Evolutionary conservation across 2,797 vertebrate species (phyloP).

Genomic region (Rhinogobio ventralis): DNA sequence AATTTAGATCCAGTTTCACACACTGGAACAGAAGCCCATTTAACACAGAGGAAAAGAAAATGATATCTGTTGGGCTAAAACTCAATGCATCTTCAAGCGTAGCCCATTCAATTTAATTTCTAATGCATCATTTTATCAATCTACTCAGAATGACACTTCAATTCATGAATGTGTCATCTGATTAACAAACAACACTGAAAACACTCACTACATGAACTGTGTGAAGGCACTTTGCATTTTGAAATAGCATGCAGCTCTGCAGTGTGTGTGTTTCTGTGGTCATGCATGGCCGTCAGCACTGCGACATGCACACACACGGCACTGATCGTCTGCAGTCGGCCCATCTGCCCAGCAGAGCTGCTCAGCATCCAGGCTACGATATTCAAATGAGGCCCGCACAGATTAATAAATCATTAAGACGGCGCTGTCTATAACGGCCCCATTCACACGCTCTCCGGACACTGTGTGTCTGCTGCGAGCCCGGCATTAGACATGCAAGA

Average conservation of each 20-base stretch:
- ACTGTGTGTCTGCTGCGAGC: slow-evolving; percentile 48
- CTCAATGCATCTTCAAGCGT: neutral
- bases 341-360: slow-evolving; percentile 23
- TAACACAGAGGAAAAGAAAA: neutral
- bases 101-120: neutral
- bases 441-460: slow-evolving; percentile 50
- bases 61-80: neutral
- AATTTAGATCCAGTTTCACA: neutral
- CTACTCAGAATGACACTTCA: neutral
- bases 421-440: slow-evolving; percentile 28
- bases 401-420: slow-evolving; percentile 61
- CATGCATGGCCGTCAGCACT: slow-evolving; percentile 1
- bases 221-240: neutral
- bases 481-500: slow-evolving; percentile 80
- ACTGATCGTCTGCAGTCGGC: slow-evolving; percentile 3
- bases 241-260: neutral
- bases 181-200: neutral
- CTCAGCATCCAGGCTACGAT: slow-evolving; percentile 23
- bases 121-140: neutral
- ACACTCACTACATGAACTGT: neutral
- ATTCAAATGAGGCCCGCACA: slow-evolving; percentile 45
- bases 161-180: neutral
- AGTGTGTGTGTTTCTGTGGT: neutral
- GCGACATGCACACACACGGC: neutral
- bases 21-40: neutral